A percentile compares a stretch with the other conserved stretches of the same genome.
These are phyloP conservation scores for Mesodorylaimus sp. DNA, from an alignment of 2,888 invertebrate genomes.

Conservation along the genomic window DNA sequence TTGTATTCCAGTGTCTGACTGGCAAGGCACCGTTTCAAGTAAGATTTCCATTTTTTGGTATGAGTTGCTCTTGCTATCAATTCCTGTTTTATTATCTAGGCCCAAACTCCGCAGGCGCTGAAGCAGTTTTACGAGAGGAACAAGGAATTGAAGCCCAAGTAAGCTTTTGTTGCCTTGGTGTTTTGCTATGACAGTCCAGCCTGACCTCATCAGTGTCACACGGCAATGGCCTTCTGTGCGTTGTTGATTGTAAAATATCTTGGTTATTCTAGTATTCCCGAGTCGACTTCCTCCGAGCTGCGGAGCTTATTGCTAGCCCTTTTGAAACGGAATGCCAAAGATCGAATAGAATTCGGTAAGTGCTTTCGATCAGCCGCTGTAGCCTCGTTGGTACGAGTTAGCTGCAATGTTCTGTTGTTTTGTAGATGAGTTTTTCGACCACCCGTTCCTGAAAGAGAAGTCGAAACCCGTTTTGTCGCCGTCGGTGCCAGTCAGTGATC, in stretches of 20 bases:
- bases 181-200: conserved; percentile 12
- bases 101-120: conserved; percentile 86
- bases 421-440: conserved; percentile 68
- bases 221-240: background rate
- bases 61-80: conserved; percentile 1
- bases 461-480: background rate
- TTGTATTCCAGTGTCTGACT: conserved; percentile 91
- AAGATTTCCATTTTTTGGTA: too few relatives aligned
- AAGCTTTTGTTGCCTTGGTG: conserved; percentile 18
- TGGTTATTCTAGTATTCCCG: conserved; percentile 55
- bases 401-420: conserved; percentile 12
- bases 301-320: conserved; percentile 60
- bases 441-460: conserved; percentile 49
- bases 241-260: background rate
- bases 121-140: conserved; percentile 93
- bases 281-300: conserved; percentile 72
- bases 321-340: conserved; percentile 67
- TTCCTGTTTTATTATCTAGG: conserved; percentile 40
- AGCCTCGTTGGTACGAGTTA: background rate
- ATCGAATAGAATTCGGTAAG: conserved; percentile 73
- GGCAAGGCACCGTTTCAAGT: conserved; percentile 80
- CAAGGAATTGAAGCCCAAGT: conserved; percentile 35
- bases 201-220: background rate
- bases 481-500: background rate
- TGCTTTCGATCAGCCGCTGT: conserved; percentile 2